Conservation (phyloP, 1,140 invertebrate genomes). For the Cydia strobilella region DNA sequence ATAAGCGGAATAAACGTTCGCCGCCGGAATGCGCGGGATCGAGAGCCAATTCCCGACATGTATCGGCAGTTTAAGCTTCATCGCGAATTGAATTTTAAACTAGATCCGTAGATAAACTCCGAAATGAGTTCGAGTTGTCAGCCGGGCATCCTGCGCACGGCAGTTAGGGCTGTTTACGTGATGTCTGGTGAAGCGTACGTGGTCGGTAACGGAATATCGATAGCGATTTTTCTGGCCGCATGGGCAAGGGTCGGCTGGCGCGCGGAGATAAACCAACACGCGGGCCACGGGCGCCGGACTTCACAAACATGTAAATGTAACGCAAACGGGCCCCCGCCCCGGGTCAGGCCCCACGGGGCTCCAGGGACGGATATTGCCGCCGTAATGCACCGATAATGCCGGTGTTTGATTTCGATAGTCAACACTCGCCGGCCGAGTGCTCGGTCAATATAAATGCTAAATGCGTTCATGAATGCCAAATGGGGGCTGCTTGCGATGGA, state of each 20-base stretch:
- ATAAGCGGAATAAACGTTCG: conserved; percentile 73
- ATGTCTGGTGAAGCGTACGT: conserved; percentile 11
- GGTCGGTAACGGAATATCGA: conserved; percentile 28
- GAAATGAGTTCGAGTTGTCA: conserved; percentile 6
- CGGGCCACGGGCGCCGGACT: conserved; percentile 20
- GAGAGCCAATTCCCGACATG: conserved; percentile 33
- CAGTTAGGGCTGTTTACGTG: conserved; percentile 5
- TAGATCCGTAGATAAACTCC: conserved; percentile 32
- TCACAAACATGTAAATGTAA: conserved; percentile 30
- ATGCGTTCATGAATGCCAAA: conserved; percentile 32
- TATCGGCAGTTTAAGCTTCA: conserved; percentile 31
- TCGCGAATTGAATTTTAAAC: conserved; percentile 32
- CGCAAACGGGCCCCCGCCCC: conserved; percentile 18
- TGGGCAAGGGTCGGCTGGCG: conserved; percentile 8
- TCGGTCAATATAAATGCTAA: conserved; percentile 33
- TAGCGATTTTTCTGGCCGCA: conserved; percentile 3
- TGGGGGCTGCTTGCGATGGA: conserved; percentile 28
- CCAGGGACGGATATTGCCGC: conserved; percentile 9
- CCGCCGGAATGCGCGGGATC: conserved; percentile 49
- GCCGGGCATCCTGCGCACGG: neutral
- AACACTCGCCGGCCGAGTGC: conserved; percentile 24
- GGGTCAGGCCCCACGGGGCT: conserved; percentile 13
- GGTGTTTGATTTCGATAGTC: conserved; percentile 32
- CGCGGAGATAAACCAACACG: conserved; percentile 2
- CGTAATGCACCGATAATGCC: conserved; percentile 32